phyloP scores from a whole-genome alignment of 2,113 vertebrate species.

The Halcyon senegalensis region DNA sequence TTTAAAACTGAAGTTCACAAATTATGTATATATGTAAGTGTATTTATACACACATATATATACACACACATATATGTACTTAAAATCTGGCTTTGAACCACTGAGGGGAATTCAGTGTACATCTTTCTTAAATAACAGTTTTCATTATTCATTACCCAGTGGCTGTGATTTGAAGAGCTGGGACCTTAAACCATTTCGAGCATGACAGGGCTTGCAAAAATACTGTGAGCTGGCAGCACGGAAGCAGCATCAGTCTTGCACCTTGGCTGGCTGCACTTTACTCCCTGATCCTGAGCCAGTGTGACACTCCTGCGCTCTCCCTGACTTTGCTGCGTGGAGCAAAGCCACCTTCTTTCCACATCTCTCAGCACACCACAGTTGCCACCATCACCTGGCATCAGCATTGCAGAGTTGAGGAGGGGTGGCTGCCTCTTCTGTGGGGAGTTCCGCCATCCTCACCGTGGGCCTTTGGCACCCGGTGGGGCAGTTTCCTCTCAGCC shows the following conservation, averaged over 20 bases:
- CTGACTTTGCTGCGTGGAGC: neutral
- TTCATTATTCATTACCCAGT: neutral
- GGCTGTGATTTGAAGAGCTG: neutral
- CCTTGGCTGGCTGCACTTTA: neutral
- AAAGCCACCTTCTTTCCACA: neutral
- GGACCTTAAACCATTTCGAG: neutral
- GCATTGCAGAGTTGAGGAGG: neutral
- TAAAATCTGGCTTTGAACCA: neutral
- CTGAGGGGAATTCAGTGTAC: neutral
- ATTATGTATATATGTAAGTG: neutral
- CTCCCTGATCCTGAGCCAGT: neutral
- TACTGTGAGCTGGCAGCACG: neutral
- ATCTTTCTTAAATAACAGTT: neutral
- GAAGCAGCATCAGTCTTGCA: neutral
- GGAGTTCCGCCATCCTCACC: neutral
- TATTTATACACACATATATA: neutral
- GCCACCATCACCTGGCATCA: neutral
- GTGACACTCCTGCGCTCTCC: neutral
- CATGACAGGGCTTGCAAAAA: neutral
- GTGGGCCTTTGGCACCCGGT: fast-evolving
- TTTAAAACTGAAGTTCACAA: neutral
- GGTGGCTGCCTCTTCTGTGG: neutral
- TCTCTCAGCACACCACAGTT: neutral
- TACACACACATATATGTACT: neutral
- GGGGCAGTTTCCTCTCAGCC: neutral